phyloP scores from a whole-genome alignment of 2,797 vertebrate species.

The Ctenosaura bakeri region DNA sequence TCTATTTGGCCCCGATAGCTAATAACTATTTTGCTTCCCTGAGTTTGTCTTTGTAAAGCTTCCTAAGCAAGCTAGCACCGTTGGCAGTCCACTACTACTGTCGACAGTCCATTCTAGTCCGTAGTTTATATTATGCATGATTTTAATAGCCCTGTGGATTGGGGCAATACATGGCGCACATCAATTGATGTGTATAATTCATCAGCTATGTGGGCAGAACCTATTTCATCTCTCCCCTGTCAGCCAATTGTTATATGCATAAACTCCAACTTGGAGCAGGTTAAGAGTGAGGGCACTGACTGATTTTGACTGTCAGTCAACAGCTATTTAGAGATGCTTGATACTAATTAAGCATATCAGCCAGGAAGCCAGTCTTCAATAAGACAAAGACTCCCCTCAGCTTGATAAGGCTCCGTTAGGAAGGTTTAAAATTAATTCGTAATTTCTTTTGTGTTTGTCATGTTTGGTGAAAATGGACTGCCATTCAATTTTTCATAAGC shows the following conservation, averaged over 20 bases:
- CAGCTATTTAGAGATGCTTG: constrained; percentile 74
- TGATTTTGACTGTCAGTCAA: constrained; percentile 79
- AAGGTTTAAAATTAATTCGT: constrained; percentile 85
- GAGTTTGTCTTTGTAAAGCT: not conserved
- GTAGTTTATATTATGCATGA: constrained; percentile 8
- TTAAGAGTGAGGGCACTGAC: constrained; percentile 56
- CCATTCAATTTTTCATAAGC: constrained; percentile 84
- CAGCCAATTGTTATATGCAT: constrained; percentile 67
- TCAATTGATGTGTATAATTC: constrained; percentile 61
- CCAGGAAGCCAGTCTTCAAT: constrained; percentile 76
- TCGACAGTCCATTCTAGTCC: not conserved
- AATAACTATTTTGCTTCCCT: not conserved
- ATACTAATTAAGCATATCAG: constrained; percentile 84
- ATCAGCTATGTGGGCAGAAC: constrained; percentile 64
- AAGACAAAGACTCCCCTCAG: constrained; percentile 83
- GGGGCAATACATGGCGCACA: not conserved
- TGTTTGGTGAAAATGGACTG: constrained; percentile 86
- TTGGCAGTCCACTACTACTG: not conserved
- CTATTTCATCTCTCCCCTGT: constrained; percentile 60
- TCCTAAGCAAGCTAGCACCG: not conserved
- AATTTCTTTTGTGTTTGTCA: constrained; percentile 85
- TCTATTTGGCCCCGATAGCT: not conserved
- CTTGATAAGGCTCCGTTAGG: constrained; percentile 84
- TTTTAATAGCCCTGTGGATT: not conserved
- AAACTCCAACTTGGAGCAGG: constrained; percentile 51